These are phyloP conservation scores for cat (Felis catus) DNA, from an alignment of 2,113 vertebrate species.

Conservation along the genomic window F.catus_Fca126_mat1.0 CM031420.1:137181001-137181500, in stretches of 20 bases:
- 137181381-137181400: background rate
- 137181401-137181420: background rate
- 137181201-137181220: background rate
- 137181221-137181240: background rate
- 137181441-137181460: background rate
- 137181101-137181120: background rate
- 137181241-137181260: background rate
- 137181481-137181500: background rate
- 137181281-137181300: background rate
- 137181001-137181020: background rate
- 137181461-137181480: background rate
- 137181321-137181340: background rate
- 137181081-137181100: background rate
- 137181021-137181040: background rate
- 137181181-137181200: background rate
- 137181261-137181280: background rate
- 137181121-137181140: background rate
- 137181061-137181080: background rate
- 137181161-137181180: background rate
- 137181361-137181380: background rate
- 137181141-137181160: background rate
- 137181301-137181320: background rate
- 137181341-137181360: background rate
- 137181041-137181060: background rate
- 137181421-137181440: background rate